Percentiles rank a stretch among this genome's conserved stretches.
Conservation (phyloP, 2,888 invertebrate species). For the Tetragonisca angustula region DNA sequence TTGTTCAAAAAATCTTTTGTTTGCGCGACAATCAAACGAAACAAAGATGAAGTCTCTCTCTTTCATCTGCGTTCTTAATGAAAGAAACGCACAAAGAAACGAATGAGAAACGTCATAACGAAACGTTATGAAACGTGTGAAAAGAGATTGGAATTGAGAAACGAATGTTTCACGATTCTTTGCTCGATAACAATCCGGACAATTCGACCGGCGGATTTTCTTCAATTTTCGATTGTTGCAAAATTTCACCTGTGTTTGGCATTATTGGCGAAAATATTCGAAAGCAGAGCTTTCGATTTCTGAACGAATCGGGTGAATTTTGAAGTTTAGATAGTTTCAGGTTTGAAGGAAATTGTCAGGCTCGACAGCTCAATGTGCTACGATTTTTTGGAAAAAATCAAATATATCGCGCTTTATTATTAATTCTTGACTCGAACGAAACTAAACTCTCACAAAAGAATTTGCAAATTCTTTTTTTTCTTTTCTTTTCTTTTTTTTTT, state of each 20-base stretch:
- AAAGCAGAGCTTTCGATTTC: background rate
- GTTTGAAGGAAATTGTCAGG: too few species aligned
- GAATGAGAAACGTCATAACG: background rate
- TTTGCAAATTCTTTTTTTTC: too few species aligned
- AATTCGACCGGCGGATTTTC: background rate
- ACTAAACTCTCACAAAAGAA: too few species aligned
- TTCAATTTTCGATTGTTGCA: background rate
- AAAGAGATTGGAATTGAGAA: background rate
- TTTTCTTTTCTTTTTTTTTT: too few species aligned
- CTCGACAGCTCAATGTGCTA: background rate
- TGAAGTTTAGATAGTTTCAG: too few species aligned
- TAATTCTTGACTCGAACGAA: too few species aligned
- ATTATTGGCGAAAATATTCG: background rate
- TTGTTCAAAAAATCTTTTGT: background rate
- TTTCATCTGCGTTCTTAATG: background rate
- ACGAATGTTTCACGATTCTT: background rate
- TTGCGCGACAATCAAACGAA: background rate
- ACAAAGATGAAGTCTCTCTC: background rate
- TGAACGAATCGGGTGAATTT: background rate
- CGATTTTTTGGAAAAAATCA: too few species aligned
- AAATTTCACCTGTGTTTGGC: conserved; percentile 4
- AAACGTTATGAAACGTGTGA: too few species aligned
- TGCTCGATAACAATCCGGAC: too few species aligned
- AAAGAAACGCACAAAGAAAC: too few species aligned
- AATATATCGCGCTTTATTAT: too few species aligned